These are phyloP conservation scores for Agonum fuliginosum DNA, from an alignment of 2,888 invertebrate species.

Conservation along the genomic window DNA sequence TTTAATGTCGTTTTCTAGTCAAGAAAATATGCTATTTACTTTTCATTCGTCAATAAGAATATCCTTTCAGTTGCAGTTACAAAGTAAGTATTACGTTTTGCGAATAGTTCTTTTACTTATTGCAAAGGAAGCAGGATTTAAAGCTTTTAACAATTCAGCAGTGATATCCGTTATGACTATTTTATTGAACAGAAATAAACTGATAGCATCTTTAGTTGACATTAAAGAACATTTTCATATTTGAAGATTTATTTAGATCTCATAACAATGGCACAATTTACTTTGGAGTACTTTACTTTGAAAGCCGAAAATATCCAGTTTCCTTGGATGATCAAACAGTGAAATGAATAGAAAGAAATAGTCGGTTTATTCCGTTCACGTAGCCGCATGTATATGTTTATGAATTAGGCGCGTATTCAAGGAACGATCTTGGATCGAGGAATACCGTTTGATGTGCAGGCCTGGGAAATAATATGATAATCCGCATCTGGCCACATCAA, in stretches of 20 bases:
- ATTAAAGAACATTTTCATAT: too few relatives aligned
- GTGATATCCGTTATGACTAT: too few relatives aligned
- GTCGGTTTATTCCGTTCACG: constrained; percentile 32
- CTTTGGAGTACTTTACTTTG: background rate
- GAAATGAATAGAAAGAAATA: constrained; percentile 23
- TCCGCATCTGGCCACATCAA: constrained; percentile 61
- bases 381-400: constrained; percentile 50
- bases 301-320: background rate
- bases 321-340: constrained; percentile 16
- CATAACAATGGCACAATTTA: background rate
- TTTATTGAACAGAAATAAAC: too few relatives aligned
- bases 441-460: constrained; percentile 57
- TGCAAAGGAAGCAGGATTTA: too few relatives aligned
- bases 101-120: too few relatives aligned
- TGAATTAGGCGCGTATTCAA: constrained; percentile 53
- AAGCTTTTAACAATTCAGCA: too few relatives aligned
- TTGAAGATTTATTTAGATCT: background rate
- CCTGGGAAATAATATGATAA: constrained; percentile 60
- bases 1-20: too few relatives aligned
- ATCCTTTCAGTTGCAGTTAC: too few relatives aligned
- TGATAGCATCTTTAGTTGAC: too few relatives aligned
- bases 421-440: constrained; percentile 33
- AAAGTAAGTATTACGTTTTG: too few relatives aligned
- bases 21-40: too few relatives aligned
- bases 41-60: too few relatives aligned